Conservation (phyloP, 2,888 invertebrate species). For the Xylophagus ater region DNA sequence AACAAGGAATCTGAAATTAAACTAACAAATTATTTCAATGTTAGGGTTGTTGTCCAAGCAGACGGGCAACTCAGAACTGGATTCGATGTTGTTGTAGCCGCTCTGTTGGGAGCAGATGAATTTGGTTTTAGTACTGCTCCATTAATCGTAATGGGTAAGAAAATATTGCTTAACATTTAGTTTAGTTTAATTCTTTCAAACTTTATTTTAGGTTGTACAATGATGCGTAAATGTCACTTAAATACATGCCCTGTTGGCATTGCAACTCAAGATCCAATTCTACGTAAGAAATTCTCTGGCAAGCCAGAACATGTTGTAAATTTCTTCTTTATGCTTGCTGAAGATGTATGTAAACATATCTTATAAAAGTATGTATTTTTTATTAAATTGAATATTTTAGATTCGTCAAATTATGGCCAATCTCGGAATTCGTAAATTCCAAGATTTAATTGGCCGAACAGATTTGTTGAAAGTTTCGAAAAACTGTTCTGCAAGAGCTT, state of each 20-base stretch:
- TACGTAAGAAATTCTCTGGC: constrained; percentile 93
- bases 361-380: not conserved
- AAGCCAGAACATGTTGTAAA: constrained; percentile 97
- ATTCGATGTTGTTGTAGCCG: constrained; percentile 93
- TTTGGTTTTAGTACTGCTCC: constrained; percentile 98
- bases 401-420: constrained; percentile 84
- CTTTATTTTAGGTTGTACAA: constrained; percentile 66
- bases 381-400: constrained; percentile 42
- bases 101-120: constrained; percentile 93
- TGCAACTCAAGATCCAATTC: constrained; percentile 93
- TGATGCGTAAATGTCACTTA: constrained; percentile 99
- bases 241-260: constrained; percentile 99
- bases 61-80: constrained; percentile 93
- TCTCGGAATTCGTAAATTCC: constrained; percentile 77
- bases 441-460: constrained; percentile 85
- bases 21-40: constrained; percentile 13
- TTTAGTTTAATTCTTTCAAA: not conserved
- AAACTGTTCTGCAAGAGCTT: constrained; percentile 65
- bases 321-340: constrained; percentile 94
- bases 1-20: constrained; percentile 2
- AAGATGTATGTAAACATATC: constrained; percentile 60
- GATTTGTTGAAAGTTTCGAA: constrained; percentile 73
- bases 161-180: not conserved
- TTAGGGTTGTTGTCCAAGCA: constrained; percentile 85
- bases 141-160: constrained; percentile 76